A percentile compares a stretch with the other conserved stretches of the same genome.
Evolutionary conservation across 2,113 vertebrate genomes (phyloP).

Genomic region (Xenopus laevis): DNA sequence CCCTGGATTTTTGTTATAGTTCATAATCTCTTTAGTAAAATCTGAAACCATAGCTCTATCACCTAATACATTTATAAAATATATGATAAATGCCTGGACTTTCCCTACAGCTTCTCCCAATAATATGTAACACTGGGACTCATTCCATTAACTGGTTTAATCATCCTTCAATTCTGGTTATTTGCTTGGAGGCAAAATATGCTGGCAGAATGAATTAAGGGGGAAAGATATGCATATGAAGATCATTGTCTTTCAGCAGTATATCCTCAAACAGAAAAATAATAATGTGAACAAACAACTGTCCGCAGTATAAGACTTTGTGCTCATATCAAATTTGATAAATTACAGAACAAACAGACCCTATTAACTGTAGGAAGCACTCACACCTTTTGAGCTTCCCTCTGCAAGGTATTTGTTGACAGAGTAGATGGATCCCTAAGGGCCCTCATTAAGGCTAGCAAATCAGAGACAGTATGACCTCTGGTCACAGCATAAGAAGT

Average conservation of each 20-base stretch:
- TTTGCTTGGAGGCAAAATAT: conserved; percentile 38
- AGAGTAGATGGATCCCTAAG: conserved; percentile 17
- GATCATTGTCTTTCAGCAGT: conserved; percentile 15
- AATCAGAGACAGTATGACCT: conserved; percentile 39
- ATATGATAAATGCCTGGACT: conserved; percentile 45
- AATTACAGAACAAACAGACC: conserved; percentile 29
- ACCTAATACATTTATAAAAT: neutral
- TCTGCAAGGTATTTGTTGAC: conserved; percentile 36
- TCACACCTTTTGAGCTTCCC: conserved; percentile 8
- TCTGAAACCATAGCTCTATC: too few species aligned
- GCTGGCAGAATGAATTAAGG: conserved; percentile 34
- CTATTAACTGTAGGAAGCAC: neutral
- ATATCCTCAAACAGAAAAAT: conserved; percentile 2
- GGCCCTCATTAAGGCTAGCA: conserved; percentile 38
- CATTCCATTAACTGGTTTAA: conserved; percentile 41
- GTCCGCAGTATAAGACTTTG: neutral
- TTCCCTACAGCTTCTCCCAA: conserved; percentile 37
- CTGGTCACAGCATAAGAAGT: conserved; percentile 38
- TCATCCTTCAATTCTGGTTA: conserved; percentile 40
- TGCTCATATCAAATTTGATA: conserved; percentile 13
- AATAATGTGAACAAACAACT: conserved; percentile 8
- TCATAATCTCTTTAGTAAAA: too few species aligned
- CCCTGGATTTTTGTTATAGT: too few species aligned
- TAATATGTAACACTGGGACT: conserved; percentile 33
- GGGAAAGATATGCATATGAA: conserved; percentile 16